phyloP scores from a whole-genome alignment of 2,113 vertebrate species.

The Ursus arctos region DNA sequence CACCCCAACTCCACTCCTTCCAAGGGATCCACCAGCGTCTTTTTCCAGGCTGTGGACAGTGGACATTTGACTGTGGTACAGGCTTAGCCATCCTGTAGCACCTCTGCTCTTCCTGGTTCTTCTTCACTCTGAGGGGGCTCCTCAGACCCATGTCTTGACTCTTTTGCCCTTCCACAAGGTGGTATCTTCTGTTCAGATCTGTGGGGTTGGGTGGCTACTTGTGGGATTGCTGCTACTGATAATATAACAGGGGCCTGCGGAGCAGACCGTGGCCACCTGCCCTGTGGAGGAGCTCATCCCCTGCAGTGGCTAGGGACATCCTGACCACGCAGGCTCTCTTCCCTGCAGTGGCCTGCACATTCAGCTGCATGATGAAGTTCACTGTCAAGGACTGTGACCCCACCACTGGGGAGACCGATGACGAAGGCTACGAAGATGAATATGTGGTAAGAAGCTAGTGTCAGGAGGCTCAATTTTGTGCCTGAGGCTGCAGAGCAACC shows the following conservation, averaged over 20 bases:
- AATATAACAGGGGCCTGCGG: background rate
- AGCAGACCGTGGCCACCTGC: background rate
- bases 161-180: background rate
- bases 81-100: background rate
- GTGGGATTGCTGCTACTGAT: background rate
- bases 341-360: conserved; percentile 89
- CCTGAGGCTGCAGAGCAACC: background rate
- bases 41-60: background rate
- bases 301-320: background rate
- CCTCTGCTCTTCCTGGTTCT: background rate
- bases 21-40: background rate
- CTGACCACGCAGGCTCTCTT: background rate
- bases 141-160: background rate
- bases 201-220: background rate
- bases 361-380: conserved; percentile 93
- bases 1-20: background rate
- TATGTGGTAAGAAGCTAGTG: conserved; percentile 89
- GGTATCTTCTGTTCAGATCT: background rate
- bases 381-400: conserved; percentile 92
- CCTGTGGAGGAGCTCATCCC: background rate
- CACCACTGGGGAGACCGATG: conserved; percentile 88
- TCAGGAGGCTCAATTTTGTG: background rate
- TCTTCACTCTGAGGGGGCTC: background rate
- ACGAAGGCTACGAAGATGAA: conserved; percentile 92
- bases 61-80: background rate